phyloP scores from a whole-genome alignment of 2,113 vertebrate genomes.

The Lontra canadensis region DNA sequence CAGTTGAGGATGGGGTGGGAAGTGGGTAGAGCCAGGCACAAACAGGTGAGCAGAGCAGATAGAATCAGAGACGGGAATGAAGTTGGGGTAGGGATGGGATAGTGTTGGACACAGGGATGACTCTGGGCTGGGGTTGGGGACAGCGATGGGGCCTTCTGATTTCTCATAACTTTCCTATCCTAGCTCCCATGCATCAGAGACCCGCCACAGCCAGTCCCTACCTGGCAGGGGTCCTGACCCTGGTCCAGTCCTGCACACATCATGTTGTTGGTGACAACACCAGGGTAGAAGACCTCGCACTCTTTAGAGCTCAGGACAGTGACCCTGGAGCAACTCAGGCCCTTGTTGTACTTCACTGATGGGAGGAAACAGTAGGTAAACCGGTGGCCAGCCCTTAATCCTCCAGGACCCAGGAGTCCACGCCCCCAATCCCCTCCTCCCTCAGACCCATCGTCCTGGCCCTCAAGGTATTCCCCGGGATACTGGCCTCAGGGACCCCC shows the following conservation, averaged over 20 bases:
- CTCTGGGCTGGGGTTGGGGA: not conserved
- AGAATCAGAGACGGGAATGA: not conserved
- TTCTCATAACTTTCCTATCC: not conserved
- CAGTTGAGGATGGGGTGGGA: too few relatives aligned
- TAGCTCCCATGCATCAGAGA: not conserved
- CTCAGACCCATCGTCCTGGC: not conserved
- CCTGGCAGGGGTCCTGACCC: constrained; percentile 91
- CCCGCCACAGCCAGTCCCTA: constrained; percentile 17
- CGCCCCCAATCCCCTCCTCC: too few relatives aligned
- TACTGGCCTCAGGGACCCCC: not conserved
- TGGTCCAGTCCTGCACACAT: constrained; percentile 87
- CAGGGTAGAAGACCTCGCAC: constrained; percentile 86
- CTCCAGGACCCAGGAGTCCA: not conserved
- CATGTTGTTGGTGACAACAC: constrained; percentile 87
- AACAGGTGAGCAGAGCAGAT: not conserved
- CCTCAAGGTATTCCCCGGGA: not conserved
- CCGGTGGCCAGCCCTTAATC: fast-evolving
- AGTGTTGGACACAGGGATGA: not conserved
- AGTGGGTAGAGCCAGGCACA: not conserved
- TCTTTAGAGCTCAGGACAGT: constrained; percentile 82
- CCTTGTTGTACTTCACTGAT: constrained; percentile 76
- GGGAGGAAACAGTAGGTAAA: not conserved
- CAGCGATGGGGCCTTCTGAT: not conserved
- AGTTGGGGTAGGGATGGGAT: not conserved
- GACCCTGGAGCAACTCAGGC: constrained; percentile 86